A percentile compares a stretch with the other conserved stretches of the same genome.
Evolutionary conservation across 2,797 vertebrate genomes (phyloP).

Genomic region (Amphiprion clarkii): DNA sequence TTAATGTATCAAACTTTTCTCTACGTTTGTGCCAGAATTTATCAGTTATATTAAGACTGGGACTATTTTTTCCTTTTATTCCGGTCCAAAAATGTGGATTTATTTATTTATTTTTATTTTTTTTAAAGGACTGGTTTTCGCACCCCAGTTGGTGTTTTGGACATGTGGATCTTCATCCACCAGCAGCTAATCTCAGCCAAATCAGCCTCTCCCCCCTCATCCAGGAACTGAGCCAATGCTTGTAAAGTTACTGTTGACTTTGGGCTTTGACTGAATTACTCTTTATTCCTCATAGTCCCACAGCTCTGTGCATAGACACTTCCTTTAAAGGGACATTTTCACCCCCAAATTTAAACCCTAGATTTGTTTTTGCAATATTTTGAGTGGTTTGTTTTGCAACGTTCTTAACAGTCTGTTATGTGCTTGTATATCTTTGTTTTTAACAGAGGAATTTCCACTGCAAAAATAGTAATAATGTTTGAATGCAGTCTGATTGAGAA

Average conservation of each 20-base stretch:
- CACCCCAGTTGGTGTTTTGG: not conserved
- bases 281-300: constrained; percentile 56
- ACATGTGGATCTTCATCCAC: constrained; percentile 7
- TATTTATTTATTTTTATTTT: too few relatives aligned
- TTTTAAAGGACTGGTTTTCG: not conserved
- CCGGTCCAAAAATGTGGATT: too few relatives aligned
- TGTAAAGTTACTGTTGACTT: constrained; percentile 63
- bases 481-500: not conserved
- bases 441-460: constrained; percentile 16
- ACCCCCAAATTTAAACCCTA: constrained; percentile 22
- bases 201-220: constrained; percentile 23
- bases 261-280: constrained; percentile 57
- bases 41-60: too few relatives aligned
- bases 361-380: not conserved
- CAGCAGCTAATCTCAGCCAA: constrained; percentile 26
- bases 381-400: constrained; percentile 5
- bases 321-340: constrained; percentile 31
- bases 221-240: constrained; percentile 11
- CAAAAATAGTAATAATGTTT: not conserved
- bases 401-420: not conserved
- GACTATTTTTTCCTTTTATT: too few relatives aligned
- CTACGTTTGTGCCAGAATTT: too few relatives aligned
- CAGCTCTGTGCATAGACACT: constrained; percentile 22
- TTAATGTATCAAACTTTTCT: too few relatives aligned
- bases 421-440: constrained; percentile 28